Evolutionary conservation across 2,113 vertebrate genomes (phyloP), one percentile per base, ranked within the genome.

Genomic region (Neofelis nebulosa): DNA sequence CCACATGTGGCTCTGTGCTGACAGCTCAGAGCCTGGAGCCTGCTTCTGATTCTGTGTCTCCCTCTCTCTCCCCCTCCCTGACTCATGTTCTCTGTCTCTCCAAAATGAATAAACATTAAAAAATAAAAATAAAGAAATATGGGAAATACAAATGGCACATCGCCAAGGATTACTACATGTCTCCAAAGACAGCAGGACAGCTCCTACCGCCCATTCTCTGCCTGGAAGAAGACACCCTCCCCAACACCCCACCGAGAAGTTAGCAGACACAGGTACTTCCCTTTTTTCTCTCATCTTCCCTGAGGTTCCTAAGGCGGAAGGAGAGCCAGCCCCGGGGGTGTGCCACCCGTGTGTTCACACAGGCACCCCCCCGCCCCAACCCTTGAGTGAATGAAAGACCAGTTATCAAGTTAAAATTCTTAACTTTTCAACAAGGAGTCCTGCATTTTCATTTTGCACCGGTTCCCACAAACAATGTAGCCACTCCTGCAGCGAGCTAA

Each of bases 101-200:
- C 57, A 25, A 23, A 61, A 61, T 23, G 7, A 61, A 61, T 61
- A 23, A 23, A 25, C 8, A 3, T 61, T 61, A 23, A 61, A 61
- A 61, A 66, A 31, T 14, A 76, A 74, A 19, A 27, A 27, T 16
- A 74, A 68, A 83, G 38, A 48, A 33, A 31, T 1, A 15, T 9
- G 23, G 65, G 29, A 87, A 18, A 12, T 18, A 48, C 52, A 80
- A 73, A 61, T 0, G 27, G 50, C 63, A 23, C 6, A 5, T 33
- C 5, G 2, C 27, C 68, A 31, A 36, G 0, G 33, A 76, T 5
- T 5, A 13, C 21, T 0, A n/a, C 33, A 5, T 0, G n/a, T 38
- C 78, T 55, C 8, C 15, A 48, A 50, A 48, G 13, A 82, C n/a
- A 29, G 38, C 21, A 36, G 13, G 73, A 5, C 16, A 6, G 23